Evolutionary conservation across 2,113 vertebrate species (phyloP), one percentile per base, ranked within the genome.

Genomic region (Struthio camelus): DNA sequence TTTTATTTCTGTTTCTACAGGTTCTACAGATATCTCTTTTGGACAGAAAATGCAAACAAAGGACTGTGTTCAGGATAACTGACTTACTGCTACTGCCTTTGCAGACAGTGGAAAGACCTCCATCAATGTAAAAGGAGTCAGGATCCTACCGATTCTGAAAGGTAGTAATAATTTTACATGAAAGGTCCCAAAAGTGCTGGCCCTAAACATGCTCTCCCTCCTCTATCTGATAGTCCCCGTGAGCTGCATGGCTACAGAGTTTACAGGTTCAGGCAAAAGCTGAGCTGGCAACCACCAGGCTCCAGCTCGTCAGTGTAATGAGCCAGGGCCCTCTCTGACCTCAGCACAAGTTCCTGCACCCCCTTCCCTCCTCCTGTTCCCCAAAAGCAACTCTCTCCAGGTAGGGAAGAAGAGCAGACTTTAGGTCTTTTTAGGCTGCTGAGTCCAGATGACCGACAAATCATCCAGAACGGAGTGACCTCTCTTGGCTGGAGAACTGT

Each of bases 1-100:
- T 85, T 95, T 97, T 96, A 94, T 83, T 59, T 87, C 72, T 51
- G 40, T 89, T 95, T 96, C 94, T 86, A 75, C 34, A 93, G 69
- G n/a, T 89, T 85, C 66, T 54, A 71, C 75, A 90, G 78, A 90
- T n/a, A 3, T 85, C 78, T 95, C 20, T 76, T 69, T 80, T 87
- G 53, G 53, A 82, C 85, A 46, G 58, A 73, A 85, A 92, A 92
- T 59, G 53, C 27, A 46, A 62, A 62, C 73, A 58, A 10, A 56
- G 6, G 27, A 15, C 46, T 0, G 0, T 42, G 27, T 51, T 81
- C 66, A 50, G 77, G 44, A 32, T 9, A 69, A 23, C 2, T 76
- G n/a, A 30, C 64, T 70, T 36, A 28, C 32, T 65, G 22, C 40
- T 75, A 28, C 51, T 51, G 30, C 40, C 59, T 85, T 38, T 93